These are phyloP conservation scores for Branchinecta sandiegonensis DNA, from an alignment of 2,888 invertebrate genomes.

Conservation along the genomic window DNA sequence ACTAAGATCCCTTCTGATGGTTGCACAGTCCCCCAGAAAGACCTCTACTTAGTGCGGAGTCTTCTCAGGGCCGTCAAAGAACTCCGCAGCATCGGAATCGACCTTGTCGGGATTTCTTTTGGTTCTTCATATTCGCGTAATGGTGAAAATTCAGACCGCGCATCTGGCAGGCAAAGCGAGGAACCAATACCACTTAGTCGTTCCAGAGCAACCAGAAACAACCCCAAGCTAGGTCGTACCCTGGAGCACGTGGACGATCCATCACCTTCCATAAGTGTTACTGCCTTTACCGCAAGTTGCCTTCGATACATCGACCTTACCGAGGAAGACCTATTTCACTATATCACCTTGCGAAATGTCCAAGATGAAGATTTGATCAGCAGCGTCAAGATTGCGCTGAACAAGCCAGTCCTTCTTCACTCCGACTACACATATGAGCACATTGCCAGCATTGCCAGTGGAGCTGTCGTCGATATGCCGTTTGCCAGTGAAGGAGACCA, in stretches of 20 bases:
- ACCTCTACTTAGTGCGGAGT: background rate
- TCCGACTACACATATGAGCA: conserved; percentile 15
- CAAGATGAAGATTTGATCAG: background rate
- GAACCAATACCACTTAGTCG: background rate
- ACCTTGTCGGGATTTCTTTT: background rate
- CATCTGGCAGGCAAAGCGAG: background rate
- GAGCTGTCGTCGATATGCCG: conserved; percentile 5
- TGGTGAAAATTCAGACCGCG: background rate
- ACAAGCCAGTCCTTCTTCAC: background rate
- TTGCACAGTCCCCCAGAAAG: background rate
- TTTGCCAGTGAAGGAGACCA: background rate
- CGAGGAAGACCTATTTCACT: background rate
- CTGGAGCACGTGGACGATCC: background rate
- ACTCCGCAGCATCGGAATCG: background rate
- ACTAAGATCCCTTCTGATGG: background rate
- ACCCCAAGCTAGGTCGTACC: background rate
- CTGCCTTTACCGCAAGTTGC: background rate
- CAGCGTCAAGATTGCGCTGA: background rate
- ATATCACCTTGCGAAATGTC: conserved; percentile 6
- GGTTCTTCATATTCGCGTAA: background rate
- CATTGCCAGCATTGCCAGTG: background rate
- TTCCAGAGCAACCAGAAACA: conserved; percentile 4
- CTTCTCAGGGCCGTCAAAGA: background rate
- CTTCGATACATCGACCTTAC: background rate
- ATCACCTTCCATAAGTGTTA: background rate